Evolutionary conservation across 1,140 invertebrate species (phyloP).

Genomic region (Panagrolaimus sp.): DNA sequence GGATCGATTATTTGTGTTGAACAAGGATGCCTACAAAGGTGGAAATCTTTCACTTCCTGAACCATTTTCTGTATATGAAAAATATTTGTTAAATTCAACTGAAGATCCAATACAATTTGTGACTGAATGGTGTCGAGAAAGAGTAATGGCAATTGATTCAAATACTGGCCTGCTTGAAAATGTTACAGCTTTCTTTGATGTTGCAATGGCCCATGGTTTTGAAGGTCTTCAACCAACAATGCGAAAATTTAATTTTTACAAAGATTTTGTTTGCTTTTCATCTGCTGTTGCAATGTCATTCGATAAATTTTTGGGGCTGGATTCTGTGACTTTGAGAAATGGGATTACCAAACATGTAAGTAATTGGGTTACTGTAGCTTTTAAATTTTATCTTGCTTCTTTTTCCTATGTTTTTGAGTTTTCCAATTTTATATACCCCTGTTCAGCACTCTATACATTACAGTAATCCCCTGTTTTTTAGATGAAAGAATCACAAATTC

Average conservation of each 20-base stretch:
- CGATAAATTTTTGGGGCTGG: not conserved
- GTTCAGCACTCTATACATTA: too few species aligned
- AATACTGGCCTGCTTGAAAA: constrained; percentile 5
- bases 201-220: not conserved
- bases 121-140: not conserved
- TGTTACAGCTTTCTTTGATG: not conserved
- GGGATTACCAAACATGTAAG: constrained; percentile 1
- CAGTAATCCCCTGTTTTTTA: too few species aligned
- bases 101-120: not conserved
- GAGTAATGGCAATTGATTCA: not conserved
- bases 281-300: not conserved
- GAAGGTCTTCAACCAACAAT: not conserved
- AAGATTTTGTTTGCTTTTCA: constrained; percentile 2
- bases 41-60: not conserved
- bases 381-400: too few species aligned
- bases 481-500: constrained; percentile 4
- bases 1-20: constrained; percentile 5
- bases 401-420: too few species aligned
- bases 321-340: not conserved
- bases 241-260: not conserved
- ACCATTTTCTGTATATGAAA: not conserved
- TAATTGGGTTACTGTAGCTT: too few species aligned
- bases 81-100: not conserved
- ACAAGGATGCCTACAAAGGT: not conserved
- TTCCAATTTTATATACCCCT: too few species aligned